Base-by-base conservation (phyloP, 2,888 invertebrate species). In the Archips xylosteana region DNA sequence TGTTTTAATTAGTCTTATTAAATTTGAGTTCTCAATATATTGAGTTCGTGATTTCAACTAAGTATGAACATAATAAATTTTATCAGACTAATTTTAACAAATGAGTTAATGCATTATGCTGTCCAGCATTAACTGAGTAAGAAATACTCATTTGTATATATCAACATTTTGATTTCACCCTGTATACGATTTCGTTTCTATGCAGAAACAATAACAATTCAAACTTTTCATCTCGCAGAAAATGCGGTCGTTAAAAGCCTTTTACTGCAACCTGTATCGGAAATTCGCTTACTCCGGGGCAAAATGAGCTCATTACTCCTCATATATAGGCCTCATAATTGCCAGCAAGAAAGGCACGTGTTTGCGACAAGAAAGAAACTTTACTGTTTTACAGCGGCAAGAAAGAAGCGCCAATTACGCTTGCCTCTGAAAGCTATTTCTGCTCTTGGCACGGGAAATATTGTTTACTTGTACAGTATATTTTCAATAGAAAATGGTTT, bases 241-340 rank as follows among this genome's bases (percentile, higher is more conserved):
- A 60, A 39, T 45, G 45, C 45, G n/a, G 45, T 39, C 51, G 32
- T 61, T 34, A 68, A 66, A 57, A 73, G 62, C 23, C 23, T 23
- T 67, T 62, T 47, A 32, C 54, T 15, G 47, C 70, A 39, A 34
- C 59, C 59, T 32, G 57, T 32, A n/a, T n/a, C 47, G 45, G 67
- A 64, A 57, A 69, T 63, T 49, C 68, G 39, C 67, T 39, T 59
- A 59, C 67, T 59, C 8, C 36, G 10, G 54, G 32, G 63, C 73
- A 68, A 73, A 57, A 68, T 49, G 68, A 59, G 68, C 68, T 73
- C 59, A 73, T 73, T 73, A 73, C 63, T 32, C 12, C 62, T 15
- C 49, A 59, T 59, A 66, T 47, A 64, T 63, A 73, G 68, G 73
- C 73, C 61, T 49, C 23, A 62, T 63, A 68, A 69, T 64, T 73